Base-by-base conservation (phyloP, 2,888 invertebrate species). In the Tenthredo amoena region DNA sequence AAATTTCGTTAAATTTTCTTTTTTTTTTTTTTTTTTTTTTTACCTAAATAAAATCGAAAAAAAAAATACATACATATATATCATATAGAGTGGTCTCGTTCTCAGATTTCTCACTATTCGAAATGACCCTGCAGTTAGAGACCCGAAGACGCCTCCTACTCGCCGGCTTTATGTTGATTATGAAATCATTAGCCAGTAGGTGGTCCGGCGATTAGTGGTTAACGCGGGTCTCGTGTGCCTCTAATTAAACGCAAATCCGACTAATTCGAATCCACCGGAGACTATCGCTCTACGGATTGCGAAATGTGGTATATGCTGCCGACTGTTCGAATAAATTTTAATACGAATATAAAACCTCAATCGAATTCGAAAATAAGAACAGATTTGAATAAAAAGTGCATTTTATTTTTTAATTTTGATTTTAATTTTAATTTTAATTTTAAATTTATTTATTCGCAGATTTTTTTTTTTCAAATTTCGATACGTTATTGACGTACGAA, bases 131-230 rank as follows among this genome's bases (percentile, higher is more conserved):
- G n/a, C n/a, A 55, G 55, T 7, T 2, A 55, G n/a, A 55, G 55
- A n/a, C 1, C 55, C 6, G 55, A 55, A 55, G 55, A 55, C 62
- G 62, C 26, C 62, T 31, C 3, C 26, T 10, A 62, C 21, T 31
- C 21, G 26, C 26, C 43, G 26, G 26, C 21, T 72, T 58, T 50
- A 31, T 47, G 88, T 90, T 88, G 89, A 91, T 91, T 91, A 90
- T 90, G 90, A 91, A 91, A 91, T 91, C 90, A 89, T 88, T 86
- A 88, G 89, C 88, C 88, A 88, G 90, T 91, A 91, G 91, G 91
- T 91, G 91, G 91, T 91, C 91, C 88, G 86, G 86, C 87, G 88
- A 91, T 91, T 90, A 90, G 87, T 87, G 88, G 43, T 37, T 58
- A 37, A 58, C 79, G 55, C n/a, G 37, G 55, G 21, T 7, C 10